Base-by-base conservation (phyloP, 2,888 invertebrate species). In the Melipona bicolor region DNA sequence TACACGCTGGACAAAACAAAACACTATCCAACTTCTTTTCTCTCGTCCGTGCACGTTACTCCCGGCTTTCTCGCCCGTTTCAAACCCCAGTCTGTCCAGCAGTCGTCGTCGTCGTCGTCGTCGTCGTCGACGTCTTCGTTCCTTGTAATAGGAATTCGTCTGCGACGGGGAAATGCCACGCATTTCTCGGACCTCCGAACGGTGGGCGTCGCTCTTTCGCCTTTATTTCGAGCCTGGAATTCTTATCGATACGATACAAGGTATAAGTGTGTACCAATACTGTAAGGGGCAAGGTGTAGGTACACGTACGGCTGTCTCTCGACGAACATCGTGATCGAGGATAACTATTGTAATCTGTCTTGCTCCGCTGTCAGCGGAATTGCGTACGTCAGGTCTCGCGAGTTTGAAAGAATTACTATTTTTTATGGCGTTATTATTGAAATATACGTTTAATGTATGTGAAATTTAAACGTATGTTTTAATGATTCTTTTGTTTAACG, bases 1-100 rank as follows among this genome's bases (percentile, higher is more conserved):
- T 91, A 89, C 87, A 85, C 88, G 90, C 89, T 79, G 92, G 91
- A 93, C 93, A 91, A 93, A 94, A 94, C 92, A 93, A 93, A 93
- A 93, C 91, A 92, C 91, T 85, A 90, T 90, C 83, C 87, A 85
- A 87, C 81, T 89, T 81, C 84, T 84, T 75, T 62, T 67, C 74
- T 73, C 71, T 61, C 77, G 36, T 64, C 77, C 43, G 4, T 19
- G 17, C n/a, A n/a, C 36, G 50, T 27, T 70, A 61, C 59, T 54
- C 52, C 61, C 15, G 43, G 43, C 52, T 70, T 27, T 17, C 32
- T 21, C 52, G 52, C 24, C 36, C 52, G 50, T 32, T 70, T n/a
- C 21, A 21, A 52, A 13, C 21, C n/a, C 72, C n/a, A 15, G 43
- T 59, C 64, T 21, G 21, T 64, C 27, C 11, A 21, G 32, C 27